Conservation (phyloP, 2,797 vertebrate species). For the Urosaurus nigricauda region DNA sequence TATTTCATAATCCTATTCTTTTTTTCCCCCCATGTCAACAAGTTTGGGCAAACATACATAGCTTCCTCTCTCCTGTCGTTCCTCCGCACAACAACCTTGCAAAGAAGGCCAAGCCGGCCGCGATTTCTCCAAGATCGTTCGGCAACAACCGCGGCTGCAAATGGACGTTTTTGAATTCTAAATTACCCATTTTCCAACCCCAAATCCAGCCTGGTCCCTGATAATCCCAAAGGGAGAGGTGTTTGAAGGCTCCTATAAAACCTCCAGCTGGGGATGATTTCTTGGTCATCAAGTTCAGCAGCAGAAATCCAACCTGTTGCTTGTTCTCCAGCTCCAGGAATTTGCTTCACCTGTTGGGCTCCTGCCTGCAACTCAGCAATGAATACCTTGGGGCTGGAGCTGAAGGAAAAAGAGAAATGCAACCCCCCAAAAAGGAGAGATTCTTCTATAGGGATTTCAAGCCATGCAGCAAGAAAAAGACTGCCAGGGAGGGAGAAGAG, state of each 20-base stretch:
- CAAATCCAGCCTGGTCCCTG: background rate
- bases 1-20: no score
- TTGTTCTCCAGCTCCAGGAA: background rate
- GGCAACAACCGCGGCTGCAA: background rate
- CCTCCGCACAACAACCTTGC: no score
- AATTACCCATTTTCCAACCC: background rate
- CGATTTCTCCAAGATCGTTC: background rate
- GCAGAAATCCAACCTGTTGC: background rate
- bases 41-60: no score
- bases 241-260: background rate
- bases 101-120: no score
- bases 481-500: background rate
- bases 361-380: background rate
- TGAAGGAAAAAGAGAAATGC: background rate
- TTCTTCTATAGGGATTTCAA: no score
- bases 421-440: no score
- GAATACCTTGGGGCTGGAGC: no score
- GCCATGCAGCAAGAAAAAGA: no score
- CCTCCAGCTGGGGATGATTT: background rate
- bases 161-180: background rate
- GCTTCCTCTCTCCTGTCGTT: no score
- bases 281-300: background rate
- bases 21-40: no score
- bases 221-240: background rate
- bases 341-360: background rate